Conservation (phyloP, 2,113 vertebrate genomes). For the Vulpes vulpes region DNA sequence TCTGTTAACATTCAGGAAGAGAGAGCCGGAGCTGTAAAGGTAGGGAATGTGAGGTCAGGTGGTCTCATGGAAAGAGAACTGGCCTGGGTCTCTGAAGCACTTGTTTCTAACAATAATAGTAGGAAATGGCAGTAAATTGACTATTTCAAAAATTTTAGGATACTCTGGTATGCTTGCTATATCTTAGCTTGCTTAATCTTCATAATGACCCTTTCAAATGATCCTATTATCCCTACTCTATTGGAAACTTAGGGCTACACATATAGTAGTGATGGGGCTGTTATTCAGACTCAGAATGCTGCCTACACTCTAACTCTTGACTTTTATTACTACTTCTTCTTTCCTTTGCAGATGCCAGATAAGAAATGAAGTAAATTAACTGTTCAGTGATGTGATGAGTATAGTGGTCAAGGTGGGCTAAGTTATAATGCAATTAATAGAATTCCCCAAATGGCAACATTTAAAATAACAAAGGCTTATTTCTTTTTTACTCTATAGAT, state of each 20-base stretch:
- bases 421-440: neutral
- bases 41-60: neutral
- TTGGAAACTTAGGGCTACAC: conserved; percentile 9
- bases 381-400: neutral
- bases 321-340: neutral
- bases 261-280: neutral
- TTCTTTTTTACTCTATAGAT: neutral
- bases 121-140: neutral
- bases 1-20: neutral
- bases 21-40: neutral
- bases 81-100: neutral
- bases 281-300: neutral
- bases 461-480: neutral
- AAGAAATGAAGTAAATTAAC: neutral
- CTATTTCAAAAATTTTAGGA: neutral
- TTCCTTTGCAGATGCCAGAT: neutral
- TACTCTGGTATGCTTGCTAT: neutral
- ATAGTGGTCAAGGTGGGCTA: neutral
- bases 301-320: neutral
- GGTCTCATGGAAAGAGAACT: neutral
- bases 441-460: neutral
- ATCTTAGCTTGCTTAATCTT: conserved; percentile 13
- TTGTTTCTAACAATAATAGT: conserved; percentile 18
- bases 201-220: conserved; percentile 6
- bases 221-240: neutral